These are phyloP conservation scores for Argopecten irradians DNA, from an alignment of 1,140 invertebrate genomes.

Conservation along the genomic window DNA sequence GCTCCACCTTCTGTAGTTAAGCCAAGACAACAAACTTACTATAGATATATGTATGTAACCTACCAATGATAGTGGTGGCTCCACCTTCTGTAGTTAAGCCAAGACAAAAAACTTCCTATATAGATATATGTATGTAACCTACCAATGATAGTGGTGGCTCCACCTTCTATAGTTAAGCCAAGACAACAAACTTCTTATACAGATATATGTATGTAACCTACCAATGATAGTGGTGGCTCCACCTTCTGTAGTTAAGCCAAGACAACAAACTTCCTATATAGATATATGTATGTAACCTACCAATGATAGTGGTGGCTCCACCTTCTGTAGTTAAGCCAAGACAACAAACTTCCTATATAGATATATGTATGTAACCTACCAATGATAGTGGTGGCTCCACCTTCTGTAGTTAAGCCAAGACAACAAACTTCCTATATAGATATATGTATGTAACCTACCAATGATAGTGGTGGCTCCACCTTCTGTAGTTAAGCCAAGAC, in stretches of 20 bases:
- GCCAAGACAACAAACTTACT: too few relatives aligned
- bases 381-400: conserved; percentile 92
- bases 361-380: conserved; percentile 81
- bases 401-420: too few relatives aligned
- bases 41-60: too few relatives aligned
- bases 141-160: conserved; percentile 93
- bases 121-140: too few relatives aligned
- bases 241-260: conserved; percentile 89
- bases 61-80: conserved; percentile 92
- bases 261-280: too few relatives aligned
- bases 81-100: conserved; percentile 89
- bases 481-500: too few relatives aligned
- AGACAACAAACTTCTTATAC: too few relatives aligned
- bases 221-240: conserved; percentile 93
- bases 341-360: too few relatives aligned
- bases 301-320: conserved; percentile 92
- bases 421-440: too few relatives aligned
- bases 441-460: conserved; percentile 80
- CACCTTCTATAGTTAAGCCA: conserved; percentile 88
- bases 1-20: conserved; percentile 86
- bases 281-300: conserved; percentile 77
- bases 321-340: too few relatives aligned
- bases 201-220: too few relatives aligned
- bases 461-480: conserved; percentile 93
- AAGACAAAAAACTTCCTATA: too few relatives aligned